These are phyloP conservation scores for Momotus momota DNA, from an alignment of 2,797 vertebrate genomes.

Conservation along the genomic window DNA sequence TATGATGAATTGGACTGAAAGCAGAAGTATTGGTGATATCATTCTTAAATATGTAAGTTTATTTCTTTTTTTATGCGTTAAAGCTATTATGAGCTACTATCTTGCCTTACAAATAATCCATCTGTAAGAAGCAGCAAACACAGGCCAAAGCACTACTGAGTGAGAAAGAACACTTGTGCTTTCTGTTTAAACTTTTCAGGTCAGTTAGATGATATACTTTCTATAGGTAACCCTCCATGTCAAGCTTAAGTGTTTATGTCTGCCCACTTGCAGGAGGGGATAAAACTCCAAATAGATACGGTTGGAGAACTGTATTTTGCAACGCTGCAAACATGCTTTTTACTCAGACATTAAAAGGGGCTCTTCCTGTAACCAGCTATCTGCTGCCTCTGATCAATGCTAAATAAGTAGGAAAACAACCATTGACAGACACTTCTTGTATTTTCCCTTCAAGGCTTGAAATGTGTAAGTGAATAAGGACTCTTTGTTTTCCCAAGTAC, in stretches of 20 bases:
- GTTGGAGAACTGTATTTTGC: neutral
- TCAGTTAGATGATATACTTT: neutral
- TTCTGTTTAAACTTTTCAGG: neutral
- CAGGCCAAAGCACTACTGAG: neutral
- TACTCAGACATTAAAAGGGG: neutral
- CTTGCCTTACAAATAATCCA: neutral
- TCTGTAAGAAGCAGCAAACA: neutral
- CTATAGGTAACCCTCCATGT: neutral
- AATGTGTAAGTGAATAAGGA: neutral
- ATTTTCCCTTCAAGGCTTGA: neutral
- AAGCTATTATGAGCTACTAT: neutral
- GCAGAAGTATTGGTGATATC: constrained; percentile 91
- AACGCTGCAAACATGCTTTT: neutral
- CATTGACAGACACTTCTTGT: accelerated
- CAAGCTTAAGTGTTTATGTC: neutral
- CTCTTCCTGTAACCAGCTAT: neutral
- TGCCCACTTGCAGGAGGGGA: neutral
- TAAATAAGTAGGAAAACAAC: neutral
- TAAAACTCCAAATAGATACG: neutral
- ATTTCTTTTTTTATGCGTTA: neutral
- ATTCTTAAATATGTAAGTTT: constrained; percentile 96
- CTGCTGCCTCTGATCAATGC: neutral
- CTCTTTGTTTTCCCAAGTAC: neutral
- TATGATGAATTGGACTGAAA: constrained; percentile 94
- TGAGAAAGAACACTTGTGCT: neutral